Evolutionary conservation across 1,140 invertebrate species (phyloP).

Genomic region (Spodoptera frugiperda): DNA sequence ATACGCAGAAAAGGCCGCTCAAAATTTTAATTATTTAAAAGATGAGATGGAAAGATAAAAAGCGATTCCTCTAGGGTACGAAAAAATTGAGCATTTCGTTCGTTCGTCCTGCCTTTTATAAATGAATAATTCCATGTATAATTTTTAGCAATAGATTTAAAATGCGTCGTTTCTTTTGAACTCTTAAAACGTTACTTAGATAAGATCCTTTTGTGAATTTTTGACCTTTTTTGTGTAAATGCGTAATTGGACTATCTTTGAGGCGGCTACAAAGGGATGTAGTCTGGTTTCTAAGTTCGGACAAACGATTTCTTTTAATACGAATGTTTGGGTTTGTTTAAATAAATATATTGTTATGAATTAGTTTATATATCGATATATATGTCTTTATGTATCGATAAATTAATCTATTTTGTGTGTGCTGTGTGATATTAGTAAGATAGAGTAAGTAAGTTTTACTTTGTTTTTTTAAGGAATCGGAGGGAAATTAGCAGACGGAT

Average conservation of each 20-base stretch:
- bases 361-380: too few species aligned
- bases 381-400: too few species aligned
- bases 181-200: slow-evolving; percentile 43
- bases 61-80: slow-evolving; percentile 39
- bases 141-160: slow-evolving; percentile 48
- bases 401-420: too few species aligned
- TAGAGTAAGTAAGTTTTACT: too few species aligned
- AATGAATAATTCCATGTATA: slow-evolving; percentile 54
- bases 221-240: slow-evolving; percentile 43
- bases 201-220: slow-evolving; percentile 44
- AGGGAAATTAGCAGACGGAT: too few species aligned
- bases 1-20: slow-evolving; percentile 11
- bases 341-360: too few species aligned
- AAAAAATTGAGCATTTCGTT: slow-evolving; percentile 46
- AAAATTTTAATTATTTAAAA: slow-evolving; percentile 49
- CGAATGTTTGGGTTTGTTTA: not conserved
- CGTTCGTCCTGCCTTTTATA: slow-evolving; percentile 44
- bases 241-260: slow-evolving; percentile 44
- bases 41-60: slow-evolving; percentile 48
- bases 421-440: too few species aligned
- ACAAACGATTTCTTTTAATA: not conserved
- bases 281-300: not conserved
- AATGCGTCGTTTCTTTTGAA: slow-evolving; percentile 45
- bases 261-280: slow-evolving; percentile 10
- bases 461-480: too few species aligned